Evolutionary conservation across 2,888 invertebrate species (phyloP), one percentile per base, ranked within the genome.

Genomic region (Ennomos fuscantarius): DNA sequence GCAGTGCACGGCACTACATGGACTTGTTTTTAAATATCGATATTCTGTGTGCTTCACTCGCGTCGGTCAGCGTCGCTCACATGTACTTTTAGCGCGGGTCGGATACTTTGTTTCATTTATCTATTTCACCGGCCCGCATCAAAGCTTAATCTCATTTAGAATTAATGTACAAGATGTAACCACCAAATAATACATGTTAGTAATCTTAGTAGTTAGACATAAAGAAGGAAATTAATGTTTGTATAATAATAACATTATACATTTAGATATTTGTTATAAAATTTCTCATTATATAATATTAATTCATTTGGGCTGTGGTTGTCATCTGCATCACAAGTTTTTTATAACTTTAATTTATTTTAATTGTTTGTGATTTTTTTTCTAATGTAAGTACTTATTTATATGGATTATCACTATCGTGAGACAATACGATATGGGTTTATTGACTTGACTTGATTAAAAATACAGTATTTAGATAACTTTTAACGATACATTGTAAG

Each of bases 91-190:
- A 59, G 55, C 46, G 60, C 56, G 51, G 62, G 55, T 9, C 50
- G 52, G 56, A 44, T 37, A 47, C 58, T 43, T 33, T 37, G 1
- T 53, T 60, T 54, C 39, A 59, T 51, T 39, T 37, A n/a, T 35
- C 24, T 33, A 48, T 31, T 51, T 37, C 54, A 56, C 56, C 64
- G 49, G 63, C 63, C 54, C 70, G 68, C 68, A 68, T 67, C 60
- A 73, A 78, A 74, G 75, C 76, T 78, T 85, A 86, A 87, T 88
- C 87, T 89, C 87, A 86, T 86, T 73, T 89, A 89, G 82, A 74
- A 74, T 76, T 81, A 86, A 86, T 87, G 89, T 90, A 90, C 90
- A 90, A 91, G 79, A 79, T 84, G 76, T 90, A 89, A 90, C 90
- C 91, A 91, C 91, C 91, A 90, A 90, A 89, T 87, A 85, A 86